These are phyloP conservation scores for Thymelicus sylvestris DNA, from an alignment of 2,888 invertebrate species.

Conservation along the genomic window DNA sequence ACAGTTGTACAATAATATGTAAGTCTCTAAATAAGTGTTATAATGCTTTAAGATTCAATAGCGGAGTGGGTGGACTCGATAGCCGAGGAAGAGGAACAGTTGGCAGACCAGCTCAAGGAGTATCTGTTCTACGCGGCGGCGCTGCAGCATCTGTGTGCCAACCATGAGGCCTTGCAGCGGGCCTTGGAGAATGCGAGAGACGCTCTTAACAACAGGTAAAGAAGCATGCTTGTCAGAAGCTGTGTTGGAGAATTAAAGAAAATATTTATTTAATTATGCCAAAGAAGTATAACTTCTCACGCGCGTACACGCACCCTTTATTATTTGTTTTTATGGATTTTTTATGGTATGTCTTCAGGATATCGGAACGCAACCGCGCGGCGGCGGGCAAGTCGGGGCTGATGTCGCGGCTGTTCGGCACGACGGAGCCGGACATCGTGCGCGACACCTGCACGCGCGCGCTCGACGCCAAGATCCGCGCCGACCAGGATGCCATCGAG, in stretches of 20 bases:
- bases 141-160: constrained; percentile 89
- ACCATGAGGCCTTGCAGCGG: constrained; percentile 90
- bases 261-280: no score
- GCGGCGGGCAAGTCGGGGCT: constrained; percentile 88
- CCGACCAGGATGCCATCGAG: constrained; percentile 84
- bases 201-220: constrained; percentile 78
- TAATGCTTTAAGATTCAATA: constrained; percentile 85
- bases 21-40: background rate
- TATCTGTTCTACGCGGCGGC: constrained; percentile 91
- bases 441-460: constrained; percentile 88
- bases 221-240: background rate
- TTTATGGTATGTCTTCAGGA: constrained; percentile 57
- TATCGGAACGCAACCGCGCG: constrained; percentile 82
- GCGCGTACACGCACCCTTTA: no score
- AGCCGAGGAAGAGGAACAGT: constrained; percentile 92
- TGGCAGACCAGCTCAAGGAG: constrained; percentile 93
- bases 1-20: no score
- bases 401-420: constrained; percentile 90
- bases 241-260: no score
- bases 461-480: constrained; percentile 87
- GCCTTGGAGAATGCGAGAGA: constrained; percentile 90
- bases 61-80: constrained; percentile 89
- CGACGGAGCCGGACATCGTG: constrained; percentile 90
- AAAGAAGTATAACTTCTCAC: no score
- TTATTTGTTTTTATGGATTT: no score